These are phyloP conservation scores for Anoplolepis gracilipes DNA, from an alignment of 1,140 invertebrate species.

Conservation along the genomic window DNA sequence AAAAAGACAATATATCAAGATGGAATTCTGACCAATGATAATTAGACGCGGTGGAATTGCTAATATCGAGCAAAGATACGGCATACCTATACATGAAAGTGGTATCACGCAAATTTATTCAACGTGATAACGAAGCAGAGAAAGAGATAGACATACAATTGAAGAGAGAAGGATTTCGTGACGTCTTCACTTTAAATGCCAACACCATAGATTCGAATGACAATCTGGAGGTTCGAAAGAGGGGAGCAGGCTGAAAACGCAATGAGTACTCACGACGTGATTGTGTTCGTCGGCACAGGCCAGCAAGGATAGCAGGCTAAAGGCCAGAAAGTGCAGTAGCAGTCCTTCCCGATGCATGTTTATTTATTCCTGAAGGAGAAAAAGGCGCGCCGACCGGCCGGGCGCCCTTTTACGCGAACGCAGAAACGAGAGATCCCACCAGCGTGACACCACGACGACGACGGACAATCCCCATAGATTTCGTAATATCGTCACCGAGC, in stretches of 20 bases:
- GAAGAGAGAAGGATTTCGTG: neutral
- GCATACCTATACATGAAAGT: neutral
- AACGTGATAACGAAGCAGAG: neutral
- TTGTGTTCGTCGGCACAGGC: slow-evolving; percentile 87
- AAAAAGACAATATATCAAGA: too few species aligned
- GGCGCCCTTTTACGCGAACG: slow-evolving; percentile 66
- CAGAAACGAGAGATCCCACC: slow-evolving; percentile 61
- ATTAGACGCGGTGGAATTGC: neutral
- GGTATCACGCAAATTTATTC: neutral
- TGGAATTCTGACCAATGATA: too few species aligned
- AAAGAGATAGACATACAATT: neutral
- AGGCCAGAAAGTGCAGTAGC: slow-evolving; percentile 77
- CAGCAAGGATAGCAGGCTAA: slow-evolving; percentile 73
- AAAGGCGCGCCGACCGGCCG: slow-evolving; percentile 65
- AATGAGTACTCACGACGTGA: slow-evolving; percentile 87
- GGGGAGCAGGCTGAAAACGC: too few species aligned
- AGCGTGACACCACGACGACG: slow-evolving; percentile 65
- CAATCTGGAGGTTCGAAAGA: neutral
- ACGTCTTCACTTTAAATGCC: slow-evolving; percentile 36
- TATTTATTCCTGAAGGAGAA: slow-evolving; percentile 48
- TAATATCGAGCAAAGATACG: neutral
- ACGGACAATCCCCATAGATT: slow-evolving; percentile 73
- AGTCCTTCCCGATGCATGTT: slow-evolving; percentile 77
- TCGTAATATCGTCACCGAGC: slow-evolving; percentile 49
- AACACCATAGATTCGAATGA: neutral